Conservation (phyloP, 2,888 invertebrate genomes). For the Cephus runcator region DNA sequence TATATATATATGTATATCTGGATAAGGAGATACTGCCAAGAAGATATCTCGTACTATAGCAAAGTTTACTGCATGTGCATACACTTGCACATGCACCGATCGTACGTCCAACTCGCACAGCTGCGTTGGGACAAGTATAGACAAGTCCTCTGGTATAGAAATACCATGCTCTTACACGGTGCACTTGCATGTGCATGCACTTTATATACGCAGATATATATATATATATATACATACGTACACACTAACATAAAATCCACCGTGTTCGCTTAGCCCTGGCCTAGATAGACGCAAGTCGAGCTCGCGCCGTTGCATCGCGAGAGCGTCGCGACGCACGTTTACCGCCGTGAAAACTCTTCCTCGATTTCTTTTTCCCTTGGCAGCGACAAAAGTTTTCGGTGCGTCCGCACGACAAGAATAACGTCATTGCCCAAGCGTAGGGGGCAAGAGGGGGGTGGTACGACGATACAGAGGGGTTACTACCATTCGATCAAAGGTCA, state of each 20-base stretch:
- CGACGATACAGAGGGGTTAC: background rate
- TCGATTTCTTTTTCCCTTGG: background rate
- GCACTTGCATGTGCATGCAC: constrained; percentile 18
- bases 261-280: constrained; percentile 57
- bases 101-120: background rate
- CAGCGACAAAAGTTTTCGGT: background rate
- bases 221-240: no score
- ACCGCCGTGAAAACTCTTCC: background rate
- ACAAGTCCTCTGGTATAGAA: background rate
- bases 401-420: background rate
- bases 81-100: constrained; percentile 14
- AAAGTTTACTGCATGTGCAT: background rate
- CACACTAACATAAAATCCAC: background rate
- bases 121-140: background rate
- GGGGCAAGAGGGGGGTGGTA: no score
- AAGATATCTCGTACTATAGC: constrained; percentile 28
- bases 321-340: background rate
- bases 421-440: background rate
- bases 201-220: background rate
- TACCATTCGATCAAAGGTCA: background rate
- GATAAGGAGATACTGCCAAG: constrained; percentile 50
- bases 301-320: constrained; percentile 1
- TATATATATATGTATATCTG: constrained; percentile 36
- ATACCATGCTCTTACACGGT: constrained; percentile 7
- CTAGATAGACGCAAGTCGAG: constrained; percentile 51